Evolutionary conservation across 2,888 invertebrate species (phyloP), one percentile per base, ranked within the genome.

Genomic region (Zaprionus bogoriensis): DNA sequence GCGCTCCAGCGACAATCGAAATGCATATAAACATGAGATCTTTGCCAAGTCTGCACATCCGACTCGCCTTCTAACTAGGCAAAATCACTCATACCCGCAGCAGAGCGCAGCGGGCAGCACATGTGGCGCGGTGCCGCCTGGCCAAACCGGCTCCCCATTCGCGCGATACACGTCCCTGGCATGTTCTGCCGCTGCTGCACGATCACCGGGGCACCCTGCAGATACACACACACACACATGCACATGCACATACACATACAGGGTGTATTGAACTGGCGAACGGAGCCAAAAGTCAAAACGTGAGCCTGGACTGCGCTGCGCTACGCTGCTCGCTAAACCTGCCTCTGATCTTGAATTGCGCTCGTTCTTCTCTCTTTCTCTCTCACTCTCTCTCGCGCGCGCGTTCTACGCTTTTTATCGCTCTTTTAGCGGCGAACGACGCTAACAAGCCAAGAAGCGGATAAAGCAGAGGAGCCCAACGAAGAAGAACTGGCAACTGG

Each of bases 21-120:
- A 86, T 86, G 87, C 87, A 82, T 87, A 87, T 85, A 87, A 87
- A 82, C 81, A 82, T 82, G 85, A 82, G 81, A 81, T 67, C 74
- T 74, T 63, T 84, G 72, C 71, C 50, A 72, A 46, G 64, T 59
- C 75, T 72, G 66, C 69, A 73, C 74, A 63, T 74, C 42, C 44
- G 55, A 63, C 57, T 60, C 46, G 60, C 55, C 44, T 60, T 59
- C 86, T 85, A 86, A 86, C 84, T 83, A 86, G 84, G 73, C 84
- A 77, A 86, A 83, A 83, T 80, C 79, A 86, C 84, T 86, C 79
- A 83, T 83, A 83, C 61, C 54, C 62, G 47, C 44, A 67, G 23
- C 12, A 47, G 23, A 42, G 32, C 61, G 2, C 32, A 17, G 7
- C 32, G 17, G 45, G 50, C 59, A 52, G 87, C 87, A 87, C 80